A percentile compares a stretch with the other conserved stretches of the same genome.
Conservation (phyloP, 2,113 vertebrate species). For the Leucosticte australis region DNA sequence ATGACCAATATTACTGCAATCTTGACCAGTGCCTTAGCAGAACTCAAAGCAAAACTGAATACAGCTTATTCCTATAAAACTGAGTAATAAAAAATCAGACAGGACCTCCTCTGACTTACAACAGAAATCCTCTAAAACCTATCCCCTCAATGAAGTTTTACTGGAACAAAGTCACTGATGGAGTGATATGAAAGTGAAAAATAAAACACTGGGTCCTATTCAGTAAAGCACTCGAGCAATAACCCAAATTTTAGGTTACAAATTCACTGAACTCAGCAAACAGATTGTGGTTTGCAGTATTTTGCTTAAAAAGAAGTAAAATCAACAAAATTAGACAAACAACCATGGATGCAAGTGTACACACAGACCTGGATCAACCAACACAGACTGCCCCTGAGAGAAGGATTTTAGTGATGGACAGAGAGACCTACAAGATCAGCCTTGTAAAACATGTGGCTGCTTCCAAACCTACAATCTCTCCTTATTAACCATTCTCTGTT, state of each 20-base stretch:
- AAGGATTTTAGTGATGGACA: background rate
- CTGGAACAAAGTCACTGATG: background rate
- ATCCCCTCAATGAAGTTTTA: background rate
- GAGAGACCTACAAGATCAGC: background rate
- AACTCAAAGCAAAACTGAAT: background rate
- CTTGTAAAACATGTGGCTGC: rapidly evolving
- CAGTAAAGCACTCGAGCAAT: background rate
- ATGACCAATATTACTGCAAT: background rate
- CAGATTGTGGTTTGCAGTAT: background rate
- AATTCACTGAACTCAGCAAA: background rate
- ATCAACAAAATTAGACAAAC: rapidly evolving
- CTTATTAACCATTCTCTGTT: background rate
- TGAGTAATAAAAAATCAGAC: background rate
- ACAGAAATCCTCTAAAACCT: background rate
- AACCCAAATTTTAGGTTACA: background rate
- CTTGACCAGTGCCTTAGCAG: background rate
- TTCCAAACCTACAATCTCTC: background rate
- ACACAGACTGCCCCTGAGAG: background rate
- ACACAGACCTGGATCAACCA: background rate
- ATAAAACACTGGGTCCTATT: background rate
- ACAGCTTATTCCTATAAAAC: background rate
- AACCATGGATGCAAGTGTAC: rapidly evolving
- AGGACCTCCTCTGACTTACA: background rate
- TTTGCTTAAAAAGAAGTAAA: background rate
- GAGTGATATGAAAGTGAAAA: background rate